Conservation (phyloP, 2,797 vertebrate genomes). For the Catamblyrhynchus diadema region DNA sequence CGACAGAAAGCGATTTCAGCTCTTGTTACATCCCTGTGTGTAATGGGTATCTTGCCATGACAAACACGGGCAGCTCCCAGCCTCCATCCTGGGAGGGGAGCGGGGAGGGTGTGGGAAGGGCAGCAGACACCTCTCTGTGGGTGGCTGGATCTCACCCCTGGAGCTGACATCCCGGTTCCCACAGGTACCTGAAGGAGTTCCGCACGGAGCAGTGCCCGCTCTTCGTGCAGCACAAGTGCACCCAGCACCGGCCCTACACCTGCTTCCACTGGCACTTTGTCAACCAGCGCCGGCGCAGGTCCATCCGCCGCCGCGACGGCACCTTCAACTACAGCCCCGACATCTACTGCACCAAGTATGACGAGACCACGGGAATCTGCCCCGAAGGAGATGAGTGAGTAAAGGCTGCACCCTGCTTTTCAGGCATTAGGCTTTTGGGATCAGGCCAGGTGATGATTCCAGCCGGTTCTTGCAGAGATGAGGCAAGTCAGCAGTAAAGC, state of each 20-base stretch:
- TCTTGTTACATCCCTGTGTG: not conserved
- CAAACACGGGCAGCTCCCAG: not conserved
- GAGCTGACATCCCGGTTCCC: not conserved
- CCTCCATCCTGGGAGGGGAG: not conserved
- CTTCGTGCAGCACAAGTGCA: slow-evolving; percentile 98
- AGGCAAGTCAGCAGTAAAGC: slow-evolving; percentile 46
- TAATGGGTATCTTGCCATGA: not conserved
- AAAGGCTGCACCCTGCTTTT: slow-evolving; percentile 26
- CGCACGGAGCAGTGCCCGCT: slow-evolving; percentile 97
- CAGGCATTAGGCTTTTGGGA: slow-evolving; percentile 39
- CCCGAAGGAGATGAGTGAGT: slow-evolving; percentile 98
- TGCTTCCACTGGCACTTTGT: slow-evolving; percentile 99
- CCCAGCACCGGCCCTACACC: slow-evolving; percentile 95
- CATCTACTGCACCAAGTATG: slow-evolving; percentile 97
- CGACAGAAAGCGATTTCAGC: not conserved
- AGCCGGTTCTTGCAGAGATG: not conserved
- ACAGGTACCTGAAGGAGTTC: slow-evolving; percentile 98
- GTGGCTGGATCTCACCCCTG: accelerated
- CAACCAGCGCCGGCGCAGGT: slow-evolving; percentile 93
- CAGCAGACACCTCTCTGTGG: not conserved
- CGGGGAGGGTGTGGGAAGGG: not conserved
- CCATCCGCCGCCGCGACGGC: slow-evolving; percentile 92
- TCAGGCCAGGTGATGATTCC: slow-evolving; percentile 41
- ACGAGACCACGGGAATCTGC: slow-evolving; percentile 94
- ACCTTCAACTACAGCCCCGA: slow-evolving; percentile 99